Evolutionary conservation across 2,888 invertebrate genomes (phyloP), one percentile per base, ranked within the genome.

Genomic region (Synanthedon andrenaeformis): DNA sequence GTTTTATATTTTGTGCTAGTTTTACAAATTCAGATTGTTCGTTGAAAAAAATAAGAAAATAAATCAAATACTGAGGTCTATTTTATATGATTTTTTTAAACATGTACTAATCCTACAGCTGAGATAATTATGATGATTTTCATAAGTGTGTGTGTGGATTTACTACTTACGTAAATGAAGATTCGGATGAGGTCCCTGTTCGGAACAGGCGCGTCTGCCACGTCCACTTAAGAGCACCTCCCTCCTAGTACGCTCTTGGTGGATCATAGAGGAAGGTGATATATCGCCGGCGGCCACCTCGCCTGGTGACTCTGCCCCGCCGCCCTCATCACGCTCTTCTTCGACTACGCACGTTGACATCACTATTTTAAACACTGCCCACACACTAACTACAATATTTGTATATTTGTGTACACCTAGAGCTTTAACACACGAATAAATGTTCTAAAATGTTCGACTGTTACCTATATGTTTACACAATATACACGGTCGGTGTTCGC

Each of bases 141-240:
- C 10, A 10, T 35, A 10, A 35, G 28, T 35, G 10, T 35, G 35
- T 45, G 8, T 13, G 45, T 45, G 45, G 13, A 74, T 85, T 85
- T 67, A 86, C 88, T 80, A 74, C 86, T 85, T 67, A 86, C 88
- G 80, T 60, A 84, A 71, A 58, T 77, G 79, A 23, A 83, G 79
- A 41, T 88, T 88, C 45, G 91, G 92, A 79, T 91, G 91, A n/a
- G 91, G 92, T 12, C 92, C 92, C 69, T 92, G 92, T 68, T 92
- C 92, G 53, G 92, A 92, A 72, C 91, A 91, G 10, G 92, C 91
- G 45, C 92, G 83, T 42, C 92, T 82, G 3, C 90, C 90, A 51
- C 89, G 78, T 1, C 86, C 90, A 51, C 89, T 89, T 59, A 91
- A 67, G 53, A 90, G 75, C 54, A 89, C 88, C 58, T 90, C 90